Percentiles rank a stretch among this genome's conserved stretches.
These are phyloP conservation scores for Porites lutea DNA, from an alignment of 64 coral and sea anemone species.

Conservation along the genomic window DNA sequence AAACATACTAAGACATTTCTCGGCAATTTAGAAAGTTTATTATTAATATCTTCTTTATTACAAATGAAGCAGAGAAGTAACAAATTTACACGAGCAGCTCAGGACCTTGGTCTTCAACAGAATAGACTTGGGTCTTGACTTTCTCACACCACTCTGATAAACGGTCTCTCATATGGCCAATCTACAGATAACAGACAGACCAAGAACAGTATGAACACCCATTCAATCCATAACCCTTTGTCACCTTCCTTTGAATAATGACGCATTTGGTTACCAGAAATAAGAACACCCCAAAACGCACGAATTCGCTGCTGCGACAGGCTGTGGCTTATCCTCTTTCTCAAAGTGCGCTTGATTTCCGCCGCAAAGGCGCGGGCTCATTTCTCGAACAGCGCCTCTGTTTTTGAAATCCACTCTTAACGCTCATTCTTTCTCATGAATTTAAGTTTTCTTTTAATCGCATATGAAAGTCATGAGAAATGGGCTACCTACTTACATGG, in stretches of 20 bases:
- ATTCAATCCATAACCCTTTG: not conserved
- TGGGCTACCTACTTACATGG: too few relatives aligned
- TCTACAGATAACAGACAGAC: constrained; percentile 52
- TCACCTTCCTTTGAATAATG: not conserved
- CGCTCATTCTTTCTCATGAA: too few relatives aligned
- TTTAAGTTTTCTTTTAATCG: too few relatives aligned
- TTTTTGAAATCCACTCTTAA: too few relatives aligned
- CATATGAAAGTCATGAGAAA: too few relatives aligned
- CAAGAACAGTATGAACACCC: not conserved
- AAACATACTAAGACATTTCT: not conserved
- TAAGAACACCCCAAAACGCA: too few relatives aligned
- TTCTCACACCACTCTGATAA: constrained; percentile 98
- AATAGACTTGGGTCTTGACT: constrained; percentile 92
- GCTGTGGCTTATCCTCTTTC: too few relatives aligned
- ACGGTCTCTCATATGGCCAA: constrained; percentile 93
- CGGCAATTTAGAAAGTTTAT: not conserved
- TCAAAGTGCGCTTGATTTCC: too few relatives aligned
- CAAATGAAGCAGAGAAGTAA: not conserved
- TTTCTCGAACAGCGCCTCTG: too few relatives aligned
- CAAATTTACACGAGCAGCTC: constrained; percentile 88
- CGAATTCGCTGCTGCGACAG: too few relatives aligned
- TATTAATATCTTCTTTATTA: not conserved
- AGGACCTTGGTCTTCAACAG: constrained; percentile 97
- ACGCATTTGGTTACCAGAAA: not conserved
- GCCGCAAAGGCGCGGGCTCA: too few relatives aligned